Conservation (phyloP, 2,888 invertebrate genomes). For the Coenonympha arcania region DNA sequence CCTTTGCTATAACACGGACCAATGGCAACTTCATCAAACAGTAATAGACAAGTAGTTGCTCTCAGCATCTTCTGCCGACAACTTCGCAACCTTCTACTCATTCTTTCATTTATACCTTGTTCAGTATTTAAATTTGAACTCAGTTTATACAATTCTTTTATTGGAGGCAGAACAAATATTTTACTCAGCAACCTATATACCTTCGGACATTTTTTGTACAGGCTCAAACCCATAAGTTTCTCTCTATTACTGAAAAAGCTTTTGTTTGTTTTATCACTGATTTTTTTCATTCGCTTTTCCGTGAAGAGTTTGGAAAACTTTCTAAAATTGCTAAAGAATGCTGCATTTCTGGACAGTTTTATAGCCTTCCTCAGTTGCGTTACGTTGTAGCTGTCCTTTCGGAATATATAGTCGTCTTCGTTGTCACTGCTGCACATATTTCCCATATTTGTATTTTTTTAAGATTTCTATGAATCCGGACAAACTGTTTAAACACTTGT, state of each 20-base stretch:
- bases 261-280: not conserved
- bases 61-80: too few relatives aligned
- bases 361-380: not conserved
- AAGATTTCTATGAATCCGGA: too few relatives aligned
- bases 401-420: not conserved
- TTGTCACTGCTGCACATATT: not conserved
- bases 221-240: not conserved
- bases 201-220: not conserved
- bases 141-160: not conserved
- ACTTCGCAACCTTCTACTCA: too few relatives aligned
- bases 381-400: not conserved
- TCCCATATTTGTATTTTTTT: not conserved
- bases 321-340: not conserved
- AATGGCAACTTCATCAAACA: too few relatives aligned
- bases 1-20: too few relatives aligned
- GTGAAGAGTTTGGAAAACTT: not conserved
- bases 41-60: too few relatives aligned
- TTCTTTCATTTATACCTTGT: not conserved
- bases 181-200: not conserved
- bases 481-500: too few relatives aligned
- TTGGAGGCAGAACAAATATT: not conserved
- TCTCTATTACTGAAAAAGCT: not conserved
- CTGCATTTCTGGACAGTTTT: not conserved
- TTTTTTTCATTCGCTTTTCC: not conserved
- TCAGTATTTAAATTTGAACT: not conserved